A percentile compares a stretch with the other conserved stretches of the same genome.
These are phyloP conservation scores for Benitochromis conjunctus DNA, from an alignment of 2,113 vertebrate species.

Conservation along the genomic window DNA sequence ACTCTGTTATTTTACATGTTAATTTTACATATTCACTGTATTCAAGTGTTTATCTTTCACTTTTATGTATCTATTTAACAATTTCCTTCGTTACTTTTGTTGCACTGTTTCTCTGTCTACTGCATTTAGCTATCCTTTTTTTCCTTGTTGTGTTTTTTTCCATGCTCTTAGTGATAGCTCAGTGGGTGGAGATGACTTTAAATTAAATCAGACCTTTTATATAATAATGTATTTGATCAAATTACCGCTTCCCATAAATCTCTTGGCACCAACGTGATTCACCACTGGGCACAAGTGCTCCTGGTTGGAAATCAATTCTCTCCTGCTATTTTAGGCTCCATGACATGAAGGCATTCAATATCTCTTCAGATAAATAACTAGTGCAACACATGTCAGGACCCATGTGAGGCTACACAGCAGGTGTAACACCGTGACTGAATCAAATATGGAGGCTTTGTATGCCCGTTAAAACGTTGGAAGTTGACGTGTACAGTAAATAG, in stretches of 20 bases:
- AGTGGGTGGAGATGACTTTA: not conserved
- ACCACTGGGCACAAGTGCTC: not conserved
- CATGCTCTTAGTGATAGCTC: not conserved
- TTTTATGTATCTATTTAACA: not conserved
- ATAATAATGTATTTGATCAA: not conserved
- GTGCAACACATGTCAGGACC: not conserved
- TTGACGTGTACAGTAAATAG: not conserved
- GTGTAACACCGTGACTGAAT: not conserved
- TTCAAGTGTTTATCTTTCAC: not conserved
- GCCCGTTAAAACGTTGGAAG: not conserved
- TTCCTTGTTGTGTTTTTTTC: not conserved
- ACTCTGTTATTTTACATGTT: not conserved
- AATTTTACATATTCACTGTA: not conserved
- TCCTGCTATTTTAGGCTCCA: not conserved
- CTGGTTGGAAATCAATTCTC: not conserved
- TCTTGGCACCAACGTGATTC: not conserved
- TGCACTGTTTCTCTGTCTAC: not conserved
- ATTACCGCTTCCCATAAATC: not conserved
- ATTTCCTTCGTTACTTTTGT: not conserved
- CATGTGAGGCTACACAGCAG: not conserved
- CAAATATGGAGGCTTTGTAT: not conserved
- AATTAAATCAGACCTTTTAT: not conserved
- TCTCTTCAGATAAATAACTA: not conserved
- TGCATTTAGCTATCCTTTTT: not conserved
- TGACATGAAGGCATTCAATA: not conserved